A percentile compares a stretch with the other conserved stretches of the same genome.
These are phyloP conservation scores for Cydia strobilella DNA, from an alignment of 1,140 invertebrate genomes.

Conservation along the genomic window DNA sequence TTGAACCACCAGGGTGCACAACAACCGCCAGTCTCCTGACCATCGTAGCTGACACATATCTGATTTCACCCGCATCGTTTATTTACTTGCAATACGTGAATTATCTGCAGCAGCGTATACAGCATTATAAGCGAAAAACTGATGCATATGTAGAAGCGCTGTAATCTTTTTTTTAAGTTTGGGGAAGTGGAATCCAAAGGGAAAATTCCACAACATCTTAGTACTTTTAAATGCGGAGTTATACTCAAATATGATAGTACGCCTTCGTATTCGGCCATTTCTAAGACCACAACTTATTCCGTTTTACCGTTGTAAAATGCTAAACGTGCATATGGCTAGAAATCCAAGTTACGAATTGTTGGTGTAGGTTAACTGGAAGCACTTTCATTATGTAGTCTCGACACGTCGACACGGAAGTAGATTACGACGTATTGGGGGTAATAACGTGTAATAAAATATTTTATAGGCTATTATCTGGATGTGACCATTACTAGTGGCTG, in stretches of 20 bases:
- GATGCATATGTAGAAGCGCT: conserved; percentile 49
- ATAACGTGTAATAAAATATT: conserved; percentile 8
- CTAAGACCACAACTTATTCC: conserved; percentile 14
- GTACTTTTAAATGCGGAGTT: conserved; percentile 48
- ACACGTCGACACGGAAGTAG: background rate
- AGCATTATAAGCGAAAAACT: conserved; percentile 46
- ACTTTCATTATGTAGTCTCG: conserved; percentile 8
- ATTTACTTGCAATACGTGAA: conserved; percentile 56
- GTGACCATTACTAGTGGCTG: background rate
- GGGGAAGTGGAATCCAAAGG: conserved; percentile 45
- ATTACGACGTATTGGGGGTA: background rate
- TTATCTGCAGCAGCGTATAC: conserved; percentile 54
- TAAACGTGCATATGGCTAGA: background rate
- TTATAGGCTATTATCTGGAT: conserved; percentile 12
- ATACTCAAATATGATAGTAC: conserved; percentile 50
- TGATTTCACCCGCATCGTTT: background rate
- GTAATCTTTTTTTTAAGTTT: conserved; percentile 42
- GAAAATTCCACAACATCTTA: conserved; percentile 50
- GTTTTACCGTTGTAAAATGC: background rate
- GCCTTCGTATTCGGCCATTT: conserved; percentile 30
- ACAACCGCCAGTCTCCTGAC: no score
- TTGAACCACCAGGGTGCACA: no score
- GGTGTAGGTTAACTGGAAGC: background rate
- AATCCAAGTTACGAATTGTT: background rate
- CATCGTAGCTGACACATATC: no score